A percentile compares a stretch with the other conserved stretches of the same genome.
Conservation (phyloP, 1,140 invertebrate genomes). For the Dicyema japonicum region DNA sequence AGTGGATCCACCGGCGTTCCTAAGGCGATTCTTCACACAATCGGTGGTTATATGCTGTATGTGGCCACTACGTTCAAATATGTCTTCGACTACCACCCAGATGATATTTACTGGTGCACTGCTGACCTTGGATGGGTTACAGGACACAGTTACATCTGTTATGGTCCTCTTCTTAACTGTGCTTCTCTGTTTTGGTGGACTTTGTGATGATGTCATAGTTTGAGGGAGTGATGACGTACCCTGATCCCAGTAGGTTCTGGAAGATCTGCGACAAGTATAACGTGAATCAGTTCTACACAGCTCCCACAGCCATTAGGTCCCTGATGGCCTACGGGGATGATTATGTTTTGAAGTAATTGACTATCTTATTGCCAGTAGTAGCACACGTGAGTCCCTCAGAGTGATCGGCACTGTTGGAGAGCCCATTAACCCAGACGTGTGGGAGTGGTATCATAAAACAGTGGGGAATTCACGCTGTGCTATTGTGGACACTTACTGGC, state of each 20-base stretch:
- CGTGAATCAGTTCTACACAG: slow-evolving; percentile 24
- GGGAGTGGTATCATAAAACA: slow-evolving; percentile 24
- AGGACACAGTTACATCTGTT: slow-evolving; percentile 25
- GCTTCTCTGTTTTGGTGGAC: slow-evolving; percentile 23
- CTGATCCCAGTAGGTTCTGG: slow-evolving; percentile 28
- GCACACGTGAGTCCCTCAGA: not conserved
- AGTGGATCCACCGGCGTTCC: slow-evolving; percentile 92
- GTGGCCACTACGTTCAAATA: slow-evolving; percentile 20
- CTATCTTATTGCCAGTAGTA: not conserved
- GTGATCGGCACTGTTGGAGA: slow-evolving; percentile 19
- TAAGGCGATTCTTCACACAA: slow-evolving; percentile 73
- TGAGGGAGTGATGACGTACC: slow-evolving; percentile 26
- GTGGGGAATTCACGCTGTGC: slow-evolving; percentile 21
- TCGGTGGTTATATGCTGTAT: slow-evolving; percentile 62
- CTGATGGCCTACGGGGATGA: slow-evolving; percentile 27
- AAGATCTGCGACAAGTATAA: slow-evolving; percentile 23
- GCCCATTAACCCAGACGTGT: slow-evolving; percentile 26
- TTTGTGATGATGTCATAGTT: slow-evolving; percentile 25
- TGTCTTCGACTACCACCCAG: too few species aligned
- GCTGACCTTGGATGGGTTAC: slow-evolving; percentile 29
- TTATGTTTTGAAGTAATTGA: slow-evolving; percentile 24
- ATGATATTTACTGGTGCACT: slow-evolving; percentile 25
- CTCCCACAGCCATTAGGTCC: slow-evolving; percentile 24
- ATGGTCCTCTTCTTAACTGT: slow-evolving; percentile 26
- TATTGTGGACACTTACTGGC: slow-evolving; percentile 25